Evolutionary conservation across 2,888 invertebrate genomes (phyloP).

Genomic region (Bedellia somnulentella): DNA sequence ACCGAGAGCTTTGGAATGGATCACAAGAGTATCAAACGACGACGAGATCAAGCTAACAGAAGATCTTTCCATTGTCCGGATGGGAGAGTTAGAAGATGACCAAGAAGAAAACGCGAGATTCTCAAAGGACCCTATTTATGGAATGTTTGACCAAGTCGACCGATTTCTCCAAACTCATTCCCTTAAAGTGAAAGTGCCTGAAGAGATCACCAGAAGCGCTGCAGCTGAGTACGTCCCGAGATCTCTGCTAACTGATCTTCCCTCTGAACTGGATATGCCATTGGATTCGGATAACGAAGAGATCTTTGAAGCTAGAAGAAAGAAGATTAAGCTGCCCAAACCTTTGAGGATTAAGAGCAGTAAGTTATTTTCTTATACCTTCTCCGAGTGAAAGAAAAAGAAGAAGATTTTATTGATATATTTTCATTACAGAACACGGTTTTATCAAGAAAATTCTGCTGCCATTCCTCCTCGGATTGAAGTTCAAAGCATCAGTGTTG

Average conservation of each 20-base stretch:
- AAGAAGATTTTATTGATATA: background rate
- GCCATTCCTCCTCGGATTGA: constrained; percentile 82
- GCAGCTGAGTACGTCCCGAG: constrained; percentile 65
- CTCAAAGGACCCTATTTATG: constrained; percentile 56
- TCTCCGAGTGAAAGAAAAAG: too few relatives aligned
- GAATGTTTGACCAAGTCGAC: constrained; percentile 73
- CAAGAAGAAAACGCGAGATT: constrained; percentile 40
- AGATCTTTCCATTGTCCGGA: constrained; percentile 72
- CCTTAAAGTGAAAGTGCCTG: constrained; percentile 74
- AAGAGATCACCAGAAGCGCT: constrained; percentile 59
- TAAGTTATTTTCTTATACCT: constrained; percentile 17
- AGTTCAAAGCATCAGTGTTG: constrained; percentile 82
- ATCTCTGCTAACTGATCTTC: constrained; percentile 63
- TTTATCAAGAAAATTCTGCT: constrained; percentile 83
- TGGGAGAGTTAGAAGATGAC: constrained; percentile 44
- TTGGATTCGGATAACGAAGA: constrained; percentile 62
- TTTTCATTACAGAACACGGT: constrained; percentile 67
- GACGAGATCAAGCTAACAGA: constrained; percentile 75
- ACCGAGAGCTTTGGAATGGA: constrained; percentile 76
- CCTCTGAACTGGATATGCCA: constrained; percentile 71
- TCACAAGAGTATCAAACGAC: constrained; percentile 66
- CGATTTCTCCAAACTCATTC: constrained; percentile 74
- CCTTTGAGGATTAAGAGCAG: constrained; percentile 55
- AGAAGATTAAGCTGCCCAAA: constrained; percentile 55
- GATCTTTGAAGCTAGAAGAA: constrained; percentile 47